phyloP scores from a whole-genome alignment of 2,888 invertebrate species.

The Mythimna albipuncta region DNA sequence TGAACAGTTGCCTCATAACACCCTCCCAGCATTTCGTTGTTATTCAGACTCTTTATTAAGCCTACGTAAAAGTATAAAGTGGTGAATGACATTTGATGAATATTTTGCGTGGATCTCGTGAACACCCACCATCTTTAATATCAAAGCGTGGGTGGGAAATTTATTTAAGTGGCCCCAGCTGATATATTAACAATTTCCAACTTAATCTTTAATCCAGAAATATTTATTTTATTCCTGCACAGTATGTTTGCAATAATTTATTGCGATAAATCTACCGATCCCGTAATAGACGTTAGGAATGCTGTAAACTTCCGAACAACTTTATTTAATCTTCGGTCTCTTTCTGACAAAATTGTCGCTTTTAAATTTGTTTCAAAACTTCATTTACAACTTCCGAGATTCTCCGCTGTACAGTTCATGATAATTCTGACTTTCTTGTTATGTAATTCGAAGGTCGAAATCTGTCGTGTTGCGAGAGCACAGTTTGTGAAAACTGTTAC shows the following conservation, averaged over 20 bases:
- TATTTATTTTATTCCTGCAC: slow-evolving; percentile 52
- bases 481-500: slow-evolving; percentile 8
- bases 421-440: slow-evolving; percentile 59
- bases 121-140: slow-evolving; percentile 64
- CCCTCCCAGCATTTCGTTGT: slow-evolving; percentile 46
- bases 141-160: slow-evolving; percentile 59
- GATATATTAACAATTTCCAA: slow-evolving; percentile 46
- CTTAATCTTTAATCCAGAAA: slow-evolving; percentile 43
- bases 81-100: slow-evolving; percentile 60
- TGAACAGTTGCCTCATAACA: slow-evolving; percentile 42
- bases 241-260: slow-evolving; percentile 53
- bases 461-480: slow-evolving; percentile 23
- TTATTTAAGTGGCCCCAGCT: slow-evolving; percentile 53
- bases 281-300: slow-evolving; percentile 63
- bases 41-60: slow-evolving; percentile 43
- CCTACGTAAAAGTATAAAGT: slow-evolving; percentile 55
- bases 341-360: slow-evolving; percentile 62
- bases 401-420: slow-evolving; percentile 54
- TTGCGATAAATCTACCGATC: slow-evolving; percentile 56
- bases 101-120: slow-evolving; percentile 61
- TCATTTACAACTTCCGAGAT: slow-evolving; percentile 59
- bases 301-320: slow-evolving; percentile 58
- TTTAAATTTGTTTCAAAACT: slow-evolving; percentile 63
- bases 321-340: slow-evolving; percentile 63
- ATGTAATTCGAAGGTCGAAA: slow-evolving; percentile 46